These are phyloP conservation scores for Blastomussa wellsi DNA, from an alignment of 92 coral and sea anemone genomes.

Conservation along the genomic window DNA sequence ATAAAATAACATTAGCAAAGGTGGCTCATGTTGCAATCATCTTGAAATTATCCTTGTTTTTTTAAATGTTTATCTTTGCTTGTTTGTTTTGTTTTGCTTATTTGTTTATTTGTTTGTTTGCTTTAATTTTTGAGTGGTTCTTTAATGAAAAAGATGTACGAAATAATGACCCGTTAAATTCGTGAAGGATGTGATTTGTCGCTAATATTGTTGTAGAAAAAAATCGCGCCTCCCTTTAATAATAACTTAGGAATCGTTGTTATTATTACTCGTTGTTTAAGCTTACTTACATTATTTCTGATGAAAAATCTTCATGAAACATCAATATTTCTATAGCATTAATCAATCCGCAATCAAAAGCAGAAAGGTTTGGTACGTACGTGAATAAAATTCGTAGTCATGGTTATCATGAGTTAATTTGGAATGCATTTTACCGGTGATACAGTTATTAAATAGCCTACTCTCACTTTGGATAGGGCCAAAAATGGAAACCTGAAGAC, in stretches of 20 bases:
- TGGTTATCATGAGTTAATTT: not conserved
- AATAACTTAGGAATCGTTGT: not conserved
- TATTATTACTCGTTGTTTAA: not conserved
- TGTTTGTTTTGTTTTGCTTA: no score
- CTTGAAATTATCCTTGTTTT: no score
- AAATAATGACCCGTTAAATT: not conserved
- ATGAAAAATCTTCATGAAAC: not conserved
- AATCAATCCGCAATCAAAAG: not conserved
- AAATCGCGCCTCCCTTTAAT: not conserved
- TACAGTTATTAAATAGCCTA: not conserved
- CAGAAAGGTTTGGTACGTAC: not conserved
- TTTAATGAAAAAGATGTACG: not conserved
- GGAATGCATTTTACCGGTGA: not conserved
- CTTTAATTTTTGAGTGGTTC: no score
- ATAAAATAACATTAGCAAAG: no score
- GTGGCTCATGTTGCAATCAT: no score
- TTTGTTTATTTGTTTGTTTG: not conserved
- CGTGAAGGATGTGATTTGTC: not conserved
- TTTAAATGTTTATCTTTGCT: no score
- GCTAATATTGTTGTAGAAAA: not conserved
- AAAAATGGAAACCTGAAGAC: not conserved
- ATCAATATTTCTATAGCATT: not conserved
- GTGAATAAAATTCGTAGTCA: not conserved
- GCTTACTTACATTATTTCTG: not conserved
- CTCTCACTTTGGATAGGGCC: not conserved